Conservation (phyloP, 2,797 vertebrate species). For the Cyprinella venusta region DNA sequence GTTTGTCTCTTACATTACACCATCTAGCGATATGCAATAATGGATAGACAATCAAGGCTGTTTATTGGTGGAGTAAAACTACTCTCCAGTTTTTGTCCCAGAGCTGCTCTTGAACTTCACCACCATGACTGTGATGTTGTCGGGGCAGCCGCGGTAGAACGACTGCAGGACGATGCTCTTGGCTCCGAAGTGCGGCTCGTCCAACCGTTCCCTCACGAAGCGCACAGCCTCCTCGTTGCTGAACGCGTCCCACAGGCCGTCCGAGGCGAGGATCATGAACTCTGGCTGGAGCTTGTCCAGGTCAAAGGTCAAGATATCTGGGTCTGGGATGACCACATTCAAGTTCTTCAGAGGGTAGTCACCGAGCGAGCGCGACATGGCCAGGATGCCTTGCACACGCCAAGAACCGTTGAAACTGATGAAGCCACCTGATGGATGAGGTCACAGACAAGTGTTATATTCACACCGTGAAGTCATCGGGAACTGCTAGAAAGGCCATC, state of each 20-base stretch:
- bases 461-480: not conserved
- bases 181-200: constrained; percentile 97
- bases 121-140: constrained; percentile 99
- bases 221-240: constrained; percentile 97
- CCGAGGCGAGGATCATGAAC: constrained; percentile 98
- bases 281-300: constrained; percentile 98
- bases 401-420: constrained; percentile 99
- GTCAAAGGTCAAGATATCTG: constrained; percentile 95
- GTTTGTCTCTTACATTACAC: constrained; percentile 17
- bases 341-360: constrained; percentile 98
- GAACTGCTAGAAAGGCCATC: not conserved
- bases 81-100: constrained; percentile 68
- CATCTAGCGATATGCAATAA: not conserved
- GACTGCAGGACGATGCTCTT: constrained; percentile 98
- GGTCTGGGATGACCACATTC: constrained; percentile 95
- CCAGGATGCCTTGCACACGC: constrained; percentile 97
- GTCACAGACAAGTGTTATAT: not conserved
- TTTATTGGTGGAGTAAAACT: not conserved
- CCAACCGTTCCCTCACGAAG: constrained; percentile 95
- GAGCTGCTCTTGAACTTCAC: constrained; percentile 95
- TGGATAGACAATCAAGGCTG: constrained; percentile 29
- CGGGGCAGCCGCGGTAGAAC: constrained; percentile 96
- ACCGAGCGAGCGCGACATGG: constrained; percentile 97
- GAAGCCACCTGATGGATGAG: constrained; percentile 85
- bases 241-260: constrained; percentile 98